phyloP scores from a whole-genome alignment of 2,797 vertebrate genomes.

The Numenius phaeopus region DNA sequence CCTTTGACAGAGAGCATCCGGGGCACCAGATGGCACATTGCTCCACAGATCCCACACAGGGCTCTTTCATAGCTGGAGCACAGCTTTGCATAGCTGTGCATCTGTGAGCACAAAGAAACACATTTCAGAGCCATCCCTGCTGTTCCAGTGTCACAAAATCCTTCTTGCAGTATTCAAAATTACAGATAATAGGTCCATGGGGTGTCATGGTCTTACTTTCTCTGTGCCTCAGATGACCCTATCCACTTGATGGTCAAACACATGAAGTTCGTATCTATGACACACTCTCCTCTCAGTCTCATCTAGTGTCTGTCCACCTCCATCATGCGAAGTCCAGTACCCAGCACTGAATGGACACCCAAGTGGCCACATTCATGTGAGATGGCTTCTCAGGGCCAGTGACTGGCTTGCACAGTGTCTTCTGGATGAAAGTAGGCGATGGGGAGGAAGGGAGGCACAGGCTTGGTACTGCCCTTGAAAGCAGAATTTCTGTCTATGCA shows the following conservation, averaged over 20 bases:
- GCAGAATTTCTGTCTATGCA: not conserved
- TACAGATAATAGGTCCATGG: not conserved
- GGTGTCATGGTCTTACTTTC: not conserved
- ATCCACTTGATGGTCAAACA: not conserved
- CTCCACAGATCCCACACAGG: not conserved
- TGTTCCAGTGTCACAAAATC: not conserved
- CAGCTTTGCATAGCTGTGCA: not conserved
- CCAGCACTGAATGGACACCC: not conserved
- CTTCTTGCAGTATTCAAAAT: not conserved
- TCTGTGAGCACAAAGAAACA: not conserved
- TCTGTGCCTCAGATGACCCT: not conserved
- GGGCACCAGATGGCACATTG: fast-evolving
- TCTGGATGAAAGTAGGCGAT: not conserved
- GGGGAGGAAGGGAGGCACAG: not conserved
- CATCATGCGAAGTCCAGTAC: not conserved
- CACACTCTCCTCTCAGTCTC: not conserved
- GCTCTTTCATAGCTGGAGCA: not conserved
- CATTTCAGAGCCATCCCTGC: not conserved
- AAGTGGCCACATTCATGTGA: not conserved
- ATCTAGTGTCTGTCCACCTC: not conserved
- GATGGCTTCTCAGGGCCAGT: not conserved
- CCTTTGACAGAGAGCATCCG: not conserved
- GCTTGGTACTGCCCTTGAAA: not conserved
- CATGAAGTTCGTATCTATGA: not conserved
- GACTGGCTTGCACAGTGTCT: not conserved